Base-by-base conservation (phyloP, 1,140 invertebrate species). In the Coelopa frigida region DNA sequence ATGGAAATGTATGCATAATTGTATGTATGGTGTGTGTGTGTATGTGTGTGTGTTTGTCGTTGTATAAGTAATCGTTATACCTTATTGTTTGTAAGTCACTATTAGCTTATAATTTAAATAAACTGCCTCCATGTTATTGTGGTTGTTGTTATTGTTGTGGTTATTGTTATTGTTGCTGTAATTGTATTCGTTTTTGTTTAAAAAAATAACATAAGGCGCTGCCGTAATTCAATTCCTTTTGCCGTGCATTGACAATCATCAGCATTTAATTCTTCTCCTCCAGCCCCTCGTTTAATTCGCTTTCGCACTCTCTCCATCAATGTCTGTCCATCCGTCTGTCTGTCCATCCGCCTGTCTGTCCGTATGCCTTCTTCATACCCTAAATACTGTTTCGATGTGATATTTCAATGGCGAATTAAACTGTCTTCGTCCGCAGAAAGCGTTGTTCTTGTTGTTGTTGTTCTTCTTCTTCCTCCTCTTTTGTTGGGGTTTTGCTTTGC, bases 391-490 rank as follows among this genome's bases (percentile, higher is more conserved):
- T 31, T 32, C 20, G 22, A 14, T 36, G 31, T 20, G n/a, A 21
- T 33, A 35, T 44, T 29, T 31, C 42, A 21, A 32, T 44, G 42
- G n/a, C 35, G 31, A 44, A 44, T 44, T n/a, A 44, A 44, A 44
- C 42, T 44, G 42, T 32, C 42, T 27, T 31, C 42, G 42, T 33
- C 29, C 35, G 27, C 31, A 27, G 35, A 44, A 44, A 33, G 26
- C n/a, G n/a, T n/a, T n/a, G n/a, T n/a, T n/a, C n/a, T n/a, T n/a
- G n/a, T n/a, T n/a, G n/a, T n/a, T n/a, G n/a, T n/a, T n/a, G n/a
- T n/a, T n/a, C n/a, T n/a, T n/a, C n/a, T n/a, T n/a, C n/a, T n/a
- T n/a, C n/a, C n/a, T n/a, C n/a, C n/a, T n/a, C n/a, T n/a, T n/a
- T n/a, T n/a, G n/a, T n/a, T n/a, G n/a, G n/a, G n/a, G n/a, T n/a